These are phyloP conservation scores for Amblyopsis rosae DNA, from an alignment of 2,113 vertebrate genomes.

Conservation along the genomic window DNA sequence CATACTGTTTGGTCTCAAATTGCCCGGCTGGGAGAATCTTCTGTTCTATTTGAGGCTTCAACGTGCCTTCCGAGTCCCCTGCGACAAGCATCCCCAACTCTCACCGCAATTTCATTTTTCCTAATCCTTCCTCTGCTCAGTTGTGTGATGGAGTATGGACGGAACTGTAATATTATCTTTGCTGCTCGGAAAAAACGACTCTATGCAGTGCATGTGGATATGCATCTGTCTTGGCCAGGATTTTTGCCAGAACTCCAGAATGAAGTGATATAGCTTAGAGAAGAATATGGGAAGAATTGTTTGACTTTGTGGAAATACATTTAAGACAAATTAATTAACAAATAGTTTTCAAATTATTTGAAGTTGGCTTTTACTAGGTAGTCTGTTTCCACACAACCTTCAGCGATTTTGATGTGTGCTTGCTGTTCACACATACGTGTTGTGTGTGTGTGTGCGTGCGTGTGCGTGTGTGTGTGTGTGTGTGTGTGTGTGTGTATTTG, in stretches of 20 bases:
- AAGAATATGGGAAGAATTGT: background rate
- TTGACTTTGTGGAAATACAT: too few relatives aligned
- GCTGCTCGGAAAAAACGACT: constrained; percentile 43
- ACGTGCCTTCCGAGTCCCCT: constrained; percentile 65
- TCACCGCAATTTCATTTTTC: constrained; percentile 26
- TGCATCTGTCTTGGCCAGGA: constrained; percentile 41
- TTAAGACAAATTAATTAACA: too few relatives aligned
- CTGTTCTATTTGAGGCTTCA: constrained; percentile 61
- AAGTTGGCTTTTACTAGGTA: too few relatives aligned
- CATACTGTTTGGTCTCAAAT: constrained; percentile 74
- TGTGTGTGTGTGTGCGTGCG: background rate
- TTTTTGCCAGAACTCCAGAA: constrained; percentile 33
- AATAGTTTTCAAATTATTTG: too few relatives aligned
- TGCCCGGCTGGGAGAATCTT: constrained; percentile 66
- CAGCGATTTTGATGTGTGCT: background rate
- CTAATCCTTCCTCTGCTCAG: constrained; percentile 17
- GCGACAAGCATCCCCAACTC: constrained; percentile 49
- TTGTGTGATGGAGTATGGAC: constrained; percentile 23
- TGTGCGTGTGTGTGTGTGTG: background rate
- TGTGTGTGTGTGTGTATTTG: background rate
- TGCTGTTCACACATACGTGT: background rate
- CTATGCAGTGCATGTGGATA: constrained; percentile 10
- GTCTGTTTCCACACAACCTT: background rate
- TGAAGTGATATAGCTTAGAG: constrained; percentile 27
- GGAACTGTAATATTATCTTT: constrained; percentile 42